These are phyloP conservation scores for Stylophora pistillata DNA, from an alignment of 64 coral and sea anemone species.

Conservation along the genomic window DNA sequence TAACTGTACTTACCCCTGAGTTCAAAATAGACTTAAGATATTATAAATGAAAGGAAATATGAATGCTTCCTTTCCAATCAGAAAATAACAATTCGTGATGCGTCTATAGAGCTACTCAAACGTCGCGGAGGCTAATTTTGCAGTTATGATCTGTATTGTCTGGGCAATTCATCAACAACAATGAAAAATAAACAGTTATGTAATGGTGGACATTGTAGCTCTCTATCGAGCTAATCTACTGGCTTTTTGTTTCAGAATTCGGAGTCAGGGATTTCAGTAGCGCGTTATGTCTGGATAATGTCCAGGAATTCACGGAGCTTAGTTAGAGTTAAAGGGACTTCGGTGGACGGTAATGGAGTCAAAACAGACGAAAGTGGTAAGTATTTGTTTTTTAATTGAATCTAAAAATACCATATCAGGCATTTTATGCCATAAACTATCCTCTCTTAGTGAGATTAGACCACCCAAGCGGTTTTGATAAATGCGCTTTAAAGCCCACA, in stretches of 20 bases:
- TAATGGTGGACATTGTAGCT: not conserved
- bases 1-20: not conserved
- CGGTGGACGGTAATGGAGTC: not conserved
- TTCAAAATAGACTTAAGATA: not conserved
- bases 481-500: not conserved
- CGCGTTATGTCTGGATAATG: not conserved
- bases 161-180: slow-evolving; percentile 37
- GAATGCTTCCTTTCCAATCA: slow-evolving; percentile 13
- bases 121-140: not conserved
- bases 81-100: not conserved
- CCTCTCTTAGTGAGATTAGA: not conserved
- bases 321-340: not conserved
- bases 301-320: not conserved
- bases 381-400: not conserved
- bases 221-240: slow-evolving; percentile 5
- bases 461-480: not conserved
- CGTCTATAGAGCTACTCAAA: not conserved
- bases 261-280: not conserved
- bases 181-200: slow-evolving; percentile 34
- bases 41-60: slow-evolving; percentile 4
- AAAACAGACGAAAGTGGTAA: slow-evolving; percentile 7
- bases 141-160: not conserved
- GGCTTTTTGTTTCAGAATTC: not conserved
- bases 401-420: not conserved
- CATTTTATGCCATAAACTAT: not conserved